Evolutionary conservation across 2,113 vertebrate species (phyloP).

Genomic region (Megaleporinus macrocephalus): DNA sequence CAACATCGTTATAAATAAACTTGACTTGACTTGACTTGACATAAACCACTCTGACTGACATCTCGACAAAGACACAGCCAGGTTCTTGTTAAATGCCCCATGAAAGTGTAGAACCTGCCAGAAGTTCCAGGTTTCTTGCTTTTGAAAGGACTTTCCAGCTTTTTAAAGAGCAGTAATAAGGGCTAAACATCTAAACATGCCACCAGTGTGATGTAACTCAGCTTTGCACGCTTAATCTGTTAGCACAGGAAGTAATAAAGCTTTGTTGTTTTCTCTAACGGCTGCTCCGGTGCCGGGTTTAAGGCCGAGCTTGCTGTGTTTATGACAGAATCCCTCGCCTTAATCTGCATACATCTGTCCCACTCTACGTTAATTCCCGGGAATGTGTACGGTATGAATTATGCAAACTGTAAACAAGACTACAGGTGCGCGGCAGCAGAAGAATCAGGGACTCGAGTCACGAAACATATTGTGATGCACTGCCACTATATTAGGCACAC

Average conservation of each 20-base stretch:
- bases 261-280: neutral
- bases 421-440: constrained; percentile 25
- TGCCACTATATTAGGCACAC: neutral
- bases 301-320: neutral
- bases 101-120: too few relatives aligned
- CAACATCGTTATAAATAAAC: too few relatives aligned
- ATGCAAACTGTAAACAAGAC: constrained; percentile 43
- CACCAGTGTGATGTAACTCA: neutral
- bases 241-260: neutral
- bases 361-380: neutral
- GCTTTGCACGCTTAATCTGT: neutral
- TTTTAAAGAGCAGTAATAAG: neutral
- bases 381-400: constrained; percentile 18
- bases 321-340: neutral
- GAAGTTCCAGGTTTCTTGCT: too few relatives aligned
- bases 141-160: too few relatives aligned
- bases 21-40: too few relatives aligned
- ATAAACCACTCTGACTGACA: too few relatives aligned
- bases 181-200: neutral
- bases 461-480: neutral
- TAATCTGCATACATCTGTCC: constrained; percentile 7
- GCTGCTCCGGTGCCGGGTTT: neutral
- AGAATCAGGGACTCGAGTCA: neutral
- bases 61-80: too few relatives aligned
- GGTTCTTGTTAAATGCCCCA: too few relatives aligned